Conservation (phyloP, 2,797 vertebrate genomes). For the Halcyon smyrnensis region DNA sequence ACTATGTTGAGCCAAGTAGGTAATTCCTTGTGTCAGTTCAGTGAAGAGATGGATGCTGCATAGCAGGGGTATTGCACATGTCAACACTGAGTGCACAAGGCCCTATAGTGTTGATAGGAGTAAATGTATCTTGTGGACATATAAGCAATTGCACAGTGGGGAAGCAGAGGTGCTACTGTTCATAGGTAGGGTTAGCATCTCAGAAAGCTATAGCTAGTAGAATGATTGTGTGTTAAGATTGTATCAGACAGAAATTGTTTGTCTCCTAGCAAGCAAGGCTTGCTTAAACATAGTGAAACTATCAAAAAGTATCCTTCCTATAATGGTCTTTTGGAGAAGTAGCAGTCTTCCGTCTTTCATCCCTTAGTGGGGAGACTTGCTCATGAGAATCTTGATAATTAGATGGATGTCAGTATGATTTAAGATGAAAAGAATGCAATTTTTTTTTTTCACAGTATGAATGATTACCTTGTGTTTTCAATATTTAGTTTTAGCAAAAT, state of each 20-base stretch:
- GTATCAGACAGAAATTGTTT: background rate
- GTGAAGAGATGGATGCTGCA: background rate
- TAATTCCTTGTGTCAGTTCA: background rate
- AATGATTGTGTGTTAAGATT: background rate
- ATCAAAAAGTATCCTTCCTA: background rate
- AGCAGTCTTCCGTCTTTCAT: background rate
- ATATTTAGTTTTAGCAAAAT: conserved; percentile 56
- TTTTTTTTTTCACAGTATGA: background rate
- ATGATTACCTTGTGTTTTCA: conserved; percentile 31
- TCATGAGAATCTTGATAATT: background rate
- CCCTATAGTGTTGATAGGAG: accelerated
- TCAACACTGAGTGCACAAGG: background rate
- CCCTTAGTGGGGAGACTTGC: background rate
- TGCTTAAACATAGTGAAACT: background rate
- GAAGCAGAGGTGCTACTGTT: background rate
- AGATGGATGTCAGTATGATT: background rate
- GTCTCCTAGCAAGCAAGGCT: background rate
- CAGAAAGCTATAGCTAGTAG: accelerated
- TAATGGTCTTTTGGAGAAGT: background rate
- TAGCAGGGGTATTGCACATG: background rate
- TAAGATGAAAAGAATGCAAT: background rate
- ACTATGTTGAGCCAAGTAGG: background rate
- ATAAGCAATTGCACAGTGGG: background rate
- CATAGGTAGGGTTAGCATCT: background rate
- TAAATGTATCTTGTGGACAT: accelerated